Percentiles rank a stretch among this genome's conserved stretches.
Conservation (phyloP, 2,888 invertebrate genomes). For the Cantharis nigra region DNA sequence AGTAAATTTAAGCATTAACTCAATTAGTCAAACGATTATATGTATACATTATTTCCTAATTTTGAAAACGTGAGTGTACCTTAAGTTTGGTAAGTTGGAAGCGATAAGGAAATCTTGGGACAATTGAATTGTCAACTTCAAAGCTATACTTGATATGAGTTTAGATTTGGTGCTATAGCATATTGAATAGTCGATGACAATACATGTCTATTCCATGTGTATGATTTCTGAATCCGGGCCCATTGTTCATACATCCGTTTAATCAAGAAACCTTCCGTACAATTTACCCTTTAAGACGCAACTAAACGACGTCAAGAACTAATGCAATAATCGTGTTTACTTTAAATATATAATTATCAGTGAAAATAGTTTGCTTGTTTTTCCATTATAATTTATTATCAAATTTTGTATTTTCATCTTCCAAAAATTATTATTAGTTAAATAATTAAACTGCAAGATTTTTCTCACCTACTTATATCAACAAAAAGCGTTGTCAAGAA, state of each 20-base stretch:
- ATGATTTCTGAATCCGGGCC: conserved; percentile 53
- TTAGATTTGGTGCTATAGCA: conserved; percentile 47
- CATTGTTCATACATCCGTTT: conserved; percentile 49
- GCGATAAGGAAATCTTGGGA: conserved; percentile 45
- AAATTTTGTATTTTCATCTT: background rate
- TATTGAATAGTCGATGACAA: conserved; percentile 50
- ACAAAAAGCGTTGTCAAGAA: background rate
- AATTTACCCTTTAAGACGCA: conserved; percentile 39
- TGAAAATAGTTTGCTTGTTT: background rate
- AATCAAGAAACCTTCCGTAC: conserved; percentile 47
- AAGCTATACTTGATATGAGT: conserved; percentile 51
- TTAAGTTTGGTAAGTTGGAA: conserved; percentile 14
- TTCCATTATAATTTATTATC: background rate
- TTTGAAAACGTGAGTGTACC: conserved; percentile 16
- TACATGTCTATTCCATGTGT: conserved; percentile 53
- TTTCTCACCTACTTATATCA: background rate
- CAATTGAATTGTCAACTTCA: conserved; percentile 54
- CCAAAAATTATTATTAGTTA: background rate
- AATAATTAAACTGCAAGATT: background rate
- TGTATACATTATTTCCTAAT: conserved; percentile 21
- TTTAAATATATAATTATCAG: conserved; percentile 5
- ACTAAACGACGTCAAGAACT: conserved; percentile 17
- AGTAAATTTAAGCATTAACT: conserved; percentile 4
- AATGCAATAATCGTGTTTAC: conserved; percentile 22
- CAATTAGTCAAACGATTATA: conserved; percentile 15